Base-by-base conservation (phyloP, 2,113 vertebrate species). In the Strix uralensis region DNA sequence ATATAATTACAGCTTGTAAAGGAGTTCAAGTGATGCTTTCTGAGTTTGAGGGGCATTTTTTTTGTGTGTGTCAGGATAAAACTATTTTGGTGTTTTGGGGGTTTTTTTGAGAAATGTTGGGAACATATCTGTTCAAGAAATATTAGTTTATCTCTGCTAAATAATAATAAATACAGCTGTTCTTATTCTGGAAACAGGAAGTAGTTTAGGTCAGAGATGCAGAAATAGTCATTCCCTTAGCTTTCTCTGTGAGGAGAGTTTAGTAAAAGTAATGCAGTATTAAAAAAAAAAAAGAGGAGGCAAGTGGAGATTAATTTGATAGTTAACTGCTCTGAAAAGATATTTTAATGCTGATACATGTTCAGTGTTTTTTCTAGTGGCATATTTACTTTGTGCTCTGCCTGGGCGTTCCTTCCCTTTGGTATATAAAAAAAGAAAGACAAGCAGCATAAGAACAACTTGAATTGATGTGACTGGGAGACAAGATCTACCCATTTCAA, bases 211-310 rank as follows among this genome's bases (percentile, higher is more conserved):
- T 63, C 40, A 87, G 57, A 82, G 16, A 67, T 82, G 8, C 26
- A 80, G 49, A 75, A 88, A 63, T 4, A 88, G n/a, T 88, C 0
- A 36, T 75, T 86, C 36, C 42, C 22, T 59, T 57, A 66, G n/a
- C 22, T 26, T 74, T 71, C 49, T 44, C 58, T 61, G 26, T 34
- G 17, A 58, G 36, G 13, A 66, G 25, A 74, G 12, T 65, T 85
- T 65, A 58, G 12, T 84, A 54, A 87, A 81, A 87, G 46, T 70
- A 88, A 36, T 51, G 59, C 20, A 20, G 13, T 51, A 34, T 25
- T 73, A 49, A 1, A 9, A 65, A 61, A 11, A 62, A 81, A 58
- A 11, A 16, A 12, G 8, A 4, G 3, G 2, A 1, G 2, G 4
- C 4, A 70, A 17, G 17, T 66, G n/a, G 47, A 52, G 58, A 71